A percentile compares a stretch with the other conserved stretches of the same genome.
Conservation (phyloP, 2,797 vertebrate genomes). For the Betta splendens region DNA sequence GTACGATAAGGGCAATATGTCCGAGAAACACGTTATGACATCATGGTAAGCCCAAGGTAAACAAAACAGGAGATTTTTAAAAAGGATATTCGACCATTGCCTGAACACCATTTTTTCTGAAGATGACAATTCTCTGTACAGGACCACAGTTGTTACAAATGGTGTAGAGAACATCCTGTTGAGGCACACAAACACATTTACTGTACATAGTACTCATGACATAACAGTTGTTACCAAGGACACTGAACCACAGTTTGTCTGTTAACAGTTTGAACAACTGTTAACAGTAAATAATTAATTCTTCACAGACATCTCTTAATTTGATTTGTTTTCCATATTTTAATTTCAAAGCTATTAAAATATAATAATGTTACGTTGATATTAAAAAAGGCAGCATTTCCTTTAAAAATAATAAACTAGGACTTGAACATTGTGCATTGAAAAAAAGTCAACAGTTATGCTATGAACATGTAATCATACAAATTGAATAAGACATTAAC, state of each 20-base stretch:
- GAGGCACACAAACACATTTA: constrained; percentile 21
- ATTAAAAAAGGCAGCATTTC: too few species aligned
- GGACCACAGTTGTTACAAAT: constrained; percentile 97
- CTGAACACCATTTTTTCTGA: constrained; percentile 96
- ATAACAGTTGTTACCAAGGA: too few species aligned
- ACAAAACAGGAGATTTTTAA: neutral
- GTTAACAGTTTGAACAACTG: too few species aligned
- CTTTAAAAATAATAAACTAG: too few species aligned
- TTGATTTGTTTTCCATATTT: too few species aligned
- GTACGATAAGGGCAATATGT: constrained; percentile 24
- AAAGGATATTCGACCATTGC: constrained; percentile 99
- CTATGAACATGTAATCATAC: neutral
- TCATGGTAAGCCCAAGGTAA: neutral
- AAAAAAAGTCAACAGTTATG: too few species aligned
- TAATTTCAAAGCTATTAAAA: too few species aligned
- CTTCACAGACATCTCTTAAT: too few species aligned
- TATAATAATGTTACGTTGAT: too few species aligned
- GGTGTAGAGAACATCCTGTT: constrained; percentile 94
- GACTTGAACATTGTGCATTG: too few species aligned
- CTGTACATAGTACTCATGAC: rapidly evolving
- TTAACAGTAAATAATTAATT: too few species aligned
- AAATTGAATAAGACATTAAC: neutral
- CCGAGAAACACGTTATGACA: neutral
- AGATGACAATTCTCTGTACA: constrained; percentile 96
- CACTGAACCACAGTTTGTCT: too few species aligned